These are phyloP conservation scores for Crotalus adamanteus DNA, from an alignment of 2,797 vertebrate species.

Conservation along the genomic window DNA sequence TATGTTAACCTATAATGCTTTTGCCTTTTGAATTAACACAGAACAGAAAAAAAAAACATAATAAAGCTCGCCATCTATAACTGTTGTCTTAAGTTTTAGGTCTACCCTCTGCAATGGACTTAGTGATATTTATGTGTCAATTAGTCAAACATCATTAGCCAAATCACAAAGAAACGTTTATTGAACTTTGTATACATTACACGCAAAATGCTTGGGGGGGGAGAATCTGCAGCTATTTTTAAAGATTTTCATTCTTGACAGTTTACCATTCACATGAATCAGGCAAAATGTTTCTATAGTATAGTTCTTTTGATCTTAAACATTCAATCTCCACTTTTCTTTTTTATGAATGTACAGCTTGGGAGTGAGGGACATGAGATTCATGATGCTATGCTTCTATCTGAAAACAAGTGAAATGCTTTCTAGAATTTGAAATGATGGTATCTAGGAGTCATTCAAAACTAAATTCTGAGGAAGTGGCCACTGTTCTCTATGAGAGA, in stretches of 20 bases:
- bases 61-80: not conserved
- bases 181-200: not conserved
- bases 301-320: not conserved
- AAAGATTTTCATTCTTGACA: not conserved
- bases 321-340: not conserved
- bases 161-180: not conserved
- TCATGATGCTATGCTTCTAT: not conserved
- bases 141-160: not conserved
- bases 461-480: not conserved
- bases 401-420: not conserved
- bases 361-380: not conserved
- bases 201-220: not conserved
- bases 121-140: not conserved
- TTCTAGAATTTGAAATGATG: not conserved
- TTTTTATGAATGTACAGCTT: not conserved
- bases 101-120: not conserved
- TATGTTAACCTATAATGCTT: not conserved
- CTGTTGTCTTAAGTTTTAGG: not conserved
- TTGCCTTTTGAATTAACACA: not conserved
- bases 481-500: not conserved
- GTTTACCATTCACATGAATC: not conserved
- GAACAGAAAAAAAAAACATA: not conserved
- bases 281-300: not conserved
- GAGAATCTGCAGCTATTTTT: not conserved
- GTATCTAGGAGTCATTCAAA: not conserved